Evolutionary conservation across 2,113 vertebrate genomes (phyloP), one percentile per base, ranked within the genome.

Genomic region (Alethe diademata): DNA sequence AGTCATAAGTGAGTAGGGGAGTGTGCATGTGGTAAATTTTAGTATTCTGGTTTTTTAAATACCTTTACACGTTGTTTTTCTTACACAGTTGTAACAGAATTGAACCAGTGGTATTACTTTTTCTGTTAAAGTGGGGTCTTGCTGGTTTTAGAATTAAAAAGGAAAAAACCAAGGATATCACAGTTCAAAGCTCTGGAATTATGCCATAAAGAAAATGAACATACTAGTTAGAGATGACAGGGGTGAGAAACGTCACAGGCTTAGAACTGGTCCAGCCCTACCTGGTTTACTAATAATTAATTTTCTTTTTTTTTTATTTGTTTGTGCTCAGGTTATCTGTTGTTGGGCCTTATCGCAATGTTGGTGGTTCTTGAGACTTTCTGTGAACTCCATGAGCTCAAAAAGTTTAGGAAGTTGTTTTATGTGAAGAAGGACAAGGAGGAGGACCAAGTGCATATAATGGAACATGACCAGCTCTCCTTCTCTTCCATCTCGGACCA

Each of bases 331-430:
- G 99, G 99, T 81, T 99, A 99, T 97, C 98, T 99, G 78, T 94
- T 99, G 53, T 97, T 99, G 56, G 99, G 99, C 51, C 98, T 99
- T 64, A 98, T 99, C 0, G 98, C 99, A 74, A 99, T 99, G 99
- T 90, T 99, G 97, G 99, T 99, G 17, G 99, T 99, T 66, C 98
- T 99, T 71, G 99, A 99, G 96, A 99, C 99, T 54, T 99, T 99
- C 98, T 99, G 99, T 58, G 99, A 99, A 96, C 99, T 99, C 78
- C 99, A 99, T 57, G 99, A 99, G 85, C 98, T 99, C 92, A 99
- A 99, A 95, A 98, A 98, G 83, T 99, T 99, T 92, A 98, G 99
- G 72, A 99, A 99, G 94, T 98, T 99, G 97, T 99, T 99, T 97
- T 99, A 99, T 38, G 97, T 99, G 97, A 99, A 99, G 98, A 99